Percentiles rank a stretch among this genome's conserved stretches.
phyloP scores from a whole-genome alignment of 2,797 vertebrate genomes.

The Gymnothorax reevesii region DNA sequence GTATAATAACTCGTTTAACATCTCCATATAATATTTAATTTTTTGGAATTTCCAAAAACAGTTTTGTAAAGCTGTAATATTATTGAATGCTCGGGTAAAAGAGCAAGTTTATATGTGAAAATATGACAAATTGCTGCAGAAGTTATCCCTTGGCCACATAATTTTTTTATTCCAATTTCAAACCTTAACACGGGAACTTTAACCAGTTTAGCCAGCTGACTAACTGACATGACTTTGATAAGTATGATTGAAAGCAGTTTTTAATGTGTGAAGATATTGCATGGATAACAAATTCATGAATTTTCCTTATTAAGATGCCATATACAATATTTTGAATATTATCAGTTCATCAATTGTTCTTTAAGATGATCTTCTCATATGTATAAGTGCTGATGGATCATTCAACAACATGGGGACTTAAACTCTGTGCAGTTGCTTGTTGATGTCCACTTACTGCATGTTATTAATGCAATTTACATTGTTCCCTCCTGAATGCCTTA shows the following conservation, averaged over 20 bases:
- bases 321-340: neutral
- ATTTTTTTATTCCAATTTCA: neutral
- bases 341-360: neutral
- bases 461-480: slow-evolving; percentile 59
- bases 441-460: slow-evolving; percentile 48
- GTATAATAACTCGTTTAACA: neutral
- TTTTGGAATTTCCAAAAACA: neutral
- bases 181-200: neutral
- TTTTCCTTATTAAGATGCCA: neutral
- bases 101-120: neutral
- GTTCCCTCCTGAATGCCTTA: slow-evolving; percentile 44
- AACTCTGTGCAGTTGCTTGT: slow-evolving; percentile 2
- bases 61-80: neutral
- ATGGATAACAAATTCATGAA: neutral
- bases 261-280: neutral
- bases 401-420: neutral
- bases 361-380: slow-evolving; percentile 9
- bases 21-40: neutral
- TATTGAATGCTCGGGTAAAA: neutral
- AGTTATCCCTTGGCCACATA: neutral
- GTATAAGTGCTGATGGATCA: neutral
- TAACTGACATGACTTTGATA: neutral
- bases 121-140: neutral
- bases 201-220: neutral
- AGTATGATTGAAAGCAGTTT: neutral